A percentile compares a stretch with the other conserved stretches of the same genome.
phyloP scores from a whole-genome alignment of 2,797 vertebrate species.

The Channa striata region DNA sequence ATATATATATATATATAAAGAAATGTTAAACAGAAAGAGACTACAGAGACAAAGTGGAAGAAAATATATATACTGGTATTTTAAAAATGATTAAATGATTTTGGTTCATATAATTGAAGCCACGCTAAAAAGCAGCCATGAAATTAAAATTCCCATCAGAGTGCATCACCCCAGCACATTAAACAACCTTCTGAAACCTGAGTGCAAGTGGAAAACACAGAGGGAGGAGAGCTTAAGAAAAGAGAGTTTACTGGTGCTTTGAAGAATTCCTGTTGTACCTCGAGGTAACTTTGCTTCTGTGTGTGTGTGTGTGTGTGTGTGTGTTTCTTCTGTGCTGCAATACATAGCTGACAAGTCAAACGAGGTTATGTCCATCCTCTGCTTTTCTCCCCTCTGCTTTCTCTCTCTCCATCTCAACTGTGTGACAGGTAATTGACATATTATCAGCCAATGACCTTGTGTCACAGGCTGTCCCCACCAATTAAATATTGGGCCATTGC shows the following conservation, averaged over 20 bases:
- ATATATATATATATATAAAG: neutral
- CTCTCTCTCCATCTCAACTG: conserved; percentile 31
- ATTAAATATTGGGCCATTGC: conserved; percentile 70
- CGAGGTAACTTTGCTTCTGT: conserved; percentile 73
- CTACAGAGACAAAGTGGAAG: neutral
- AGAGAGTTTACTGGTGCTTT: conserved; percentile 46
- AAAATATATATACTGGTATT: too few relatives aligned
- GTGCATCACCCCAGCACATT: neutral
- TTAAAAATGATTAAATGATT: neutral
- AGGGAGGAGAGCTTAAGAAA: conserved; percentile 21
- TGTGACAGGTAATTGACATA: conserved; percentile 71
- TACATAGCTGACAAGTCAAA: conserved; percentile 71
- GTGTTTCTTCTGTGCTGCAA: conserved; percentile 37
- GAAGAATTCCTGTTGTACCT: conserved; percentile 63
- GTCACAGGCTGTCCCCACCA: conserved; percentile 53
- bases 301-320: conserved; percentile 21
- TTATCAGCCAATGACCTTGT: conserved; percentile 77
- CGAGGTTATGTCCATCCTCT: conserved; percentile 49
- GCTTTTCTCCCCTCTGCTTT: conserved; percentile 9
- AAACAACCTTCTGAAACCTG: conserved; percentile 16
- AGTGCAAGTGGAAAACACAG: conserved; percentile 28
- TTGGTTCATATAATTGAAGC: neutral
- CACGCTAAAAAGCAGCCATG: neutral
- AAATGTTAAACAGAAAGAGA: neutral
- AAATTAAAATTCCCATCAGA: conserved; percentile 4